Base-by-base conservation (phyloP, 37 sponge, comb jelly and placozoan genomes). In the Chondrosia reniformis region DNA sequence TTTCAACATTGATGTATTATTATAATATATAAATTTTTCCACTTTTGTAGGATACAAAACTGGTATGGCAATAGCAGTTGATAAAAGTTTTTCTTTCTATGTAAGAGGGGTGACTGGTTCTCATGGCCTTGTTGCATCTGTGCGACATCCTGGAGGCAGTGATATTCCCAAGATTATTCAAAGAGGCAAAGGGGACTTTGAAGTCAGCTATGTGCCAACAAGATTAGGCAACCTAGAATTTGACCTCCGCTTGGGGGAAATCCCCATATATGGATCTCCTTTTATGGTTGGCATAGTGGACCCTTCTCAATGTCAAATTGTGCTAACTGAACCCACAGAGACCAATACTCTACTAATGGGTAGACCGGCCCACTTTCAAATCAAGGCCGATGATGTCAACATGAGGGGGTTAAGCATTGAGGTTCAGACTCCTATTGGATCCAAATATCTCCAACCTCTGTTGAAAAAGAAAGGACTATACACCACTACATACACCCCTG, bases 271-370 rank as follows among this genome's bases (percentile, higher is more conserved):
- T 37, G 94, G 94, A 4, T 84, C 85, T 31, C 94, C 94, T 15
- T 90, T 90, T 49, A 67, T 71, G 12, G 76, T 94, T 42, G 62
- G 43, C n/a, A 88, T 88, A 22, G 79, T 75, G 0, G 93, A 92
- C 59, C 93, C 93, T 1, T 67, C 64, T 55, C 87, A 84, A 44
- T 91, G 92, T 49, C 84, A 80, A 32, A 72, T 91, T 44, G 10
- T 44, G 25, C 41, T 69, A n/a, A 44, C 42, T 19, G 72, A 69
- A 25, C 72, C 72, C 4, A 44, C n/a, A 24, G 72, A 34, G 41
- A 40, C 41, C 5, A 40, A 36, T 13, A 69, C 32, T 40, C 44
- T 69, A 25, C 72, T 69, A 7, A 69, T 69, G 19, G 72, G 72
- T 44, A 36, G 36, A 2, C 72, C 72, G 0, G 72, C 72, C 3